Conservation (phyloP, 2,888 invertebrate genomes). For the Acanthosoma haemorrhoidale region DNA sequence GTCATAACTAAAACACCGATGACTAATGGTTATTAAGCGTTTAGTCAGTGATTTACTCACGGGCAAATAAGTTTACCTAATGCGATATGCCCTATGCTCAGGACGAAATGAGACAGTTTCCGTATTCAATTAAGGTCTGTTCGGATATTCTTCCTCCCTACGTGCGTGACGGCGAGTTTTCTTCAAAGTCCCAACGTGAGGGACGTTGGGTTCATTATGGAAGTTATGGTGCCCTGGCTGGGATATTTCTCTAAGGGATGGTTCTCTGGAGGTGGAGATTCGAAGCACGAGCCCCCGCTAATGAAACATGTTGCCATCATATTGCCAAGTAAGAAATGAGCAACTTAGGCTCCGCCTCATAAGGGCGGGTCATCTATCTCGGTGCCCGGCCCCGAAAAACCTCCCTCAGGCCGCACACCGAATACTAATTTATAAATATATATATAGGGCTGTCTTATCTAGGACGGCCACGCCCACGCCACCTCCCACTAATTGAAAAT, state of each 20-base stretch:
- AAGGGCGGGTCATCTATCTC: conserved; percentile 34
- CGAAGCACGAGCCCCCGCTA: conserved; percentile 19
- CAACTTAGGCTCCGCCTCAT: conserved; percentile 33
- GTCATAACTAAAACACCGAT: no score
- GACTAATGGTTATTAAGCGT: no score
- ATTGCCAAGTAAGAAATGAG: conserved; percentile 37
- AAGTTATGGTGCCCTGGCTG: neutral
- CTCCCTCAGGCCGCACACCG: neutral
- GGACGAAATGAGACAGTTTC: neutral
- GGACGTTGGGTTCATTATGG: conserved; percentile 12
- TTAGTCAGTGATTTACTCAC: no score
- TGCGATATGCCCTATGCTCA: no score
- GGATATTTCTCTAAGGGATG: conserved; percentile 22
- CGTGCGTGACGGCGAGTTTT: neutral
- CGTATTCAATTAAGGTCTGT: neutral
- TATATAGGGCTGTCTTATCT: neutral
- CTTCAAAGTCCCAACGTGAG: neutral
- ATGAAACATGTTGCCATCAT: conserved; percentile 30
- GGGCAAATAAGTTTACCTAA: no score
- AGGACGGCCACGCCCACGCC: no score
- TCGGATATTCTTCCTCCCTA: neutral
- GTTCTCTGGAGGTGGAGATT: neutral
- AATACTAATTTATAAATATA: conserved; percentile 24
- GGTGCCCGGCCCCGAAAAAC: conserved; percentile 16
- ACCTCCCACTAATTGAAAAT: no score